phyloP scores from a whole-genome alignment of 2,797 vertebrate species.

The Sebastes matsubarae region DNA sequence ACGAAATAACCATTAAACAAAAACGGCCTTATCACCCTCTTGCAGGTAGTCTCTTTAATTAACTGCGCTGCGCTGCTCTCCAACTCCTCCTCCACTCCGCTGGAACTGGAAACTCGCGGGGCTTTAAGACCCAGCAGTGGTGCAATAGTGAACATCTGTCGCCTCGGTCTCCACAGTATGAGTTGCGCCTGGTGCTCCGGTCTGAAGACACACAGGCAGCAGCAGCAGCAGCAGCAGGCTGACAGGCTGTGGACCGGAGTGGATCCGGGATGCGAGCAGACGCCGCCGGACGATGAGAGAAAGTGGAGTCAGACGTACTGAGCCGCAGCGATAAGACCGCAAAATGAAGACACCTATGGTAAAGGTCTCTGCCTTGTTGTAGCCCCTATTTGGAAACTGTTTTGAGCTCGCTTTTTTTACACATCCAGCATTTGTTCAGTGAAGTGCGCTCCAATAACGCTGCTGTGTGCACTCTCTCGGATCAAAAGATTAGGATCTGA shows the following conservation, averaged over 20 bases:
- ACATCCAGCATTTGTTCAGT: slow-evolving; percentile 42
- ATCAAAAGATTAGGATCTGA: slow-evolving; percentile 66
- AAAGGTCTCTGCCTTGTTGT: slow-evolving; percentile 69
- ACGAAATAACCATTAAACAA: slow-evolving; percentile 48
- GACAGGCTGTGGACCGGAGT: slow-evolving; percentile 66
- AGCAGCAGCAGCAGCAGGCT: slow-evolving; percentile 65
- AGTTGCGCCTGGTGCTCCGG: slow-evolving; percentile 64
- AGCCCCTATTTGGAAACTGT: slow-evolving; percentile 35
- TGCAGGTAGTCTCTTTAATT: slow-evolving; percentile 60
- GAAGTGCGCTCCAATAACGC: slow-evolving; percentile 33
- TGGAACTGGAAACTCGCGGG: slow-evolving; percentile 21
- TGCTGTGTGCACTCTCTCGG: slow-evolving; percentile 40
- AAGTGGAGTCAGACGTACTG: slow-evolving; percentile 80
- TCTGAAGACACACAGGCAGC: slow-evolving; percentile 50
- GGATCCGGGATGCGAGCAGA: slow-evolving; percentile 39
- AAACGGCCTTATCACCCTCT: slow-evolving; percentile 52
- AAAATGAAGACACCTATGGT: slow-evolving; percentile 97
- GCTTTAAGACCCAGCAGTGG: slow-evolving; percentile 81
- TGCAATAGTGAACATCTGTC: slow-evolving; percentile 77
- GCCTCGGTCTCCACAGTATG: slow-evolving; percentile 59
- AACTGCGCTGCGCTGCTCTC: slow-evolving; percentile 15
- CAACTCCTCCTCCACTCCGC: neutral
- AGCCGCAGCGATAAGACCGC: slow-evolving; percentile 80
- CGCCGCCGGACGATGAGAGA: slow-evolving; percentile 71
- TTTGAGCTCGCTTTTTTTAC: neutral